phyloP scores from a whole-genome alignment of 2,888 invertebrate genomes.

The Magallana nippona region DNA sequence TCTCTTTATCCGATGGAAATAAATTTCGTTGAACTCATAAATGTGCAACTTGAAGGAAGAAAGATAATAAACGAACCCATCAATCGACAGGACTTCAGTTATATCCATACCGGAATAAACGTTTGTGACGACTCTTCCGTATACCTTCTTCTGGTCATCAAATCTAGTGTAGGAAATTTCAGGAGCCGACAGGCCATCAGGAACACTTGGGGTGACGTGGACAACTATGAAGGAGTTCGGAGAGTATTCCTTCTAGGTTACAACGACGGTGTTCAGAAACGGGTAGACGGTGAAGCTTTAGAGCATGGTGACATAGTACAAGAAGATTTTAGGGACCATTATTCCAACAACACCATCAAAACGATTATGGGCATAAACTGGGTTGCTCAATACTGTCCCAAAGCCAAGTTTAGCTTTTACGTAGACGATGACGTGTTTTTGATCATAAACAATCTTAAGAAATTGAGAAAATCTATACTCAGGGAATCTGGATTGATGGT shows the following conservation, averaged over 20 bases:
- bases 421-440: constrained; percentile 34
- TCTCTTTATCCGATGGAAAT: not conserved
- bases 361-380: constrained; percentile 40
- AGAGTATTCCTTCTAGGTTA: constrained; percentile 30
- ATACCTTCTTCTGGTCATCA: constrained; percentile 14
- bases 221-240: constrained; percentile 1
- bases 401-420: constrained; percentile 10
- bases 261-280: not conserved
- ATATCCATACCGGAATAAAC: constrained; percentile 4
- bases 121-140: not conserved
- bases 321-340: constrained; percentile 30
- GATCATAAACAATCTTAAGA: not conserved
- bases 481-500: not conserved
- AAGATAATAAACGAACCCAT: constrained; percentile 6
- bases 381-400: constrained; percentile 29
- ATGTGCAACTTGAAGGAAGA: not conserved
- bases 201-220: constrained; percentile 27
- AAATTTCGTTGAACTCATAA: not conserved
- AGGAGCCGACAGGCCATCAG: not conserved
- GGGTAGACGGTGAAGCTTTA: not conserved
- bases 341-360: constrained; percentile 32
- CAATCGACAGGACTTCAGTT: not conserved
- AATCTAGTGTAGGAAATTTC: constrained; percentile 28
- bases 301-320: constrained; percentile 34
- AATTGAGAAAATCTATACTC: not conserved